These are phyloP conservation scores for Anastrepha obliqua DNA, from an alignment of 1,140 invertebrate species.

Conservation along the genomic window DNA sequence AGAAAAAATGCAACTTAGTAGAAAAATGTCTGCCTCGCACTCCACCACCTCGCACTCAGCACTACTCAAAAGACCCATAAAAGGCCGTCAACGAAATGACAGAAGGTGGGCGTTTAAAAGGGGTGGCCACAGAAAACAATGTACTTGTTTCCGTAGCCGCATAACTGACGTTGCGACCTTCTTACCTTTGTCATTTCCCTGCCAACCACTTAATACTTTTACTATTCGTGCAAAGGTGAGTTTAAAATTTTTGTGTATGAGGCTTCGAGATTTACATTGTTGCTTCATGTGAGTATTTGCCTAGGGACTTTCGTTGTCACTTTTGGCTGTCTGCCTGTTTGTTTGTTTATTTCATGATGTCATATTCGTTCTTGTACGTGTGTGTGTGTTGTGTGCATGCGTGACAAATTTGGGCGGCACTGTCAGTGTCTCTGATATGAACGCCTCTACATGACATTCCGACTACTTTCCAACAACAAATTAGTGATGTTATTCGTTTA, in stretches of 20 bases:
- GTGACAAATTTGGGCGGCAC: slow-evolving; percentile 13
- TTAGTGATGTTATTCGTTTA: background rate
- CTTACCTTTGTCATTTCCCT: background rate
- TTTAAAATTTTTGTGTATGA: background rate
- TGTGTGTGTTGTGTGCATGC: background rate
- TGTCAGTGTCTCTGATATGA: background rate
- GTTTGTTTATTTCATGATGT: slow-evolving; percentile 3
- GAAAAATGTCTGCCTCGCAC: background rate
- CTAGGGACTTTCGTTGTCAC: background rate
- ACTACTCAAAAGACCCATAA: background rate
- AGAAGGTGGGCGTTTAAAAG: background rate
- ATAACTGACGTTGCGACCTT: background rate
- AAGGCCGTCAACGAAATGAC: background rate
- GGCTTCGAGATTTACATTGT: background rate
- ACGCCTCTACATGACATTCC: slow-evolving; percentile 5
- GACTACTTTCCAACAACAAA: background rate
- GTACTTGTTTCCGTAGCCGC: no score
- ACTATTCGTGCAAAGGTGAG: background rate
- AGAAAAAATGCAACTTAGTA: background rate
- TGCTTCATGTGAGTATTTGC: background rate
- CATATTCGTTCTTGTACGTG: background rate
- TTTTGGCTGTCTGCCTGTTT: background rate
- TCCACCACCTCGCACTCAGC: no score
- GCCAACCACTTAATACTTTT: background rate
- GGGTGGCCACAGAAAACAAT: background rate